Evolutionary conservation across 2,888 invertebrate genomes (phyloP), one percentile per base, ranked within the genome.

Genomic region (Agonopterix alstromeriana): DNA sequence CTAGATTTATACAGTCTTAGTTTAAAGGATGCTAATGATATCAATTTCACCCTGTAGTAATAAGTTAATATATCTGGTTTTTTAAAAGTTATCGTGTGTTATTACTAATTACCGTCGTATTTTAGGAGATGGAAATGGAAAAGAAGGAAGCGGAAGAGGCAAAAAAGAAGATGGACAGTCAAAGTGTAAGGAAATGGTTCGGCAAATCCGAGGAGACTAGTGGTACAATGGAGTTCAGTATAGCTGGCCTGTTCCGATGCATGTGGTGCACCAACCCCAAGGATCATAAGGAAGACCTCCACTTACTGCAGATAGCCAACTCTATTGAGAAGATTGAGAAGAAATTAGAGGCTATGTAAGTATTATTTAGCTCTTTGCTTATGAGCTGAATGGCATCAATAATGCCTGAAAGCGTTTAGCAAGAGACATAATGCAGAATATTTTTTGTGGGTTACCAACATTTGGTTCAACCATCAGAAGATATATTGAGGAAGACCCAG

Each of bases 231-330:
- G 97, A 97, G 75, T 92, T 95, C 58, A 94, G 95, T 0, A 82
- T 97, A 27, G 93, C 97, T 4, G 97, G 97, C 0, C 83, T 97
- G 1, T 97, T 97, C 86, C 94, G 94, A 48, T 95, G 95, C 63
- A 92, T 97, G 90, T 92, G 96, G 53, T 97, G 97, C 70, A 97
- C 96, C 0, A 95, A 97, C 69, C 96, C 95, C 7, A 94, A 95
- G 65, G 93, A 95, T 8, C 93, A 94, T 14, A 95, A 95, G 61
- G 96, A 97, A 58, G 94, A 96, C 56, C 90, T 94, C 48, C 96
- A 97, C 73, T 86, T 97, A 1, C 90, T 95, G 35, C 92, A 94
- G 51, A 97, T 97, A 47, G 93, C 95, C 0, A 94, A 94, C 50
- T 92, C 94, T 0, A 79, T 97, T 56, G 95, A 96, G 47, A 91